These are phyloP conservation scores for Steromphala cineraria DNA, from an alignment of 2,888 invertebrate genomes.

Conservation along the genomic window DNA sequence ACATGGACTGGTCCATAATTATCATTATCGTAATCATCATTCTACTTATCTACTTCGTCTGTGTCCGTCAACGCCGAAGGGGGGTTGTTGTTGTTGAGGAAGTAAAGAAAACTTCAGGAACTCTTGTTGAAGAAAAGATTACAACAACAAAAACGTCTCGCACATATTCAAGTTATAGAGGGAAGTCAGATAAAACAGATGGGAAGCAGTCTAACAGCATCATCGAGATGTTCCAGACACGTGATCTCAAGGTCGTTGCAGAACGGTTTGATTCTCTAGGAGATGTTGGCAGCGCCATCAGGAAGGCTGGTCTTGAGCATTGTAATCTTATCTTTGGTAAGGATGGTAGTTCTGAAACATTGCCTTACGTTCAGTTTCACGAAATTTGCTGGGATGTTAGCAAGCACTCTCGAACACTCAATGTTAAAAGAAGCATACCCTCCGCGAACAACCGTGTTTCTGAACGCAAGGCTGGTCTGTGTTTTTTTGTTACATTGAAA, in stretches of 20 bases:
- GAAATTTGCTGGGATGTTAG: too few relatives aligned
- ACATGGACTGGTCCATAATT: background rate
- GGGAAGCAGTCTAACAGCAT: constrained; percentile 22
- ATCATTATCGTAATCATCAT: constrained; percentile 19
- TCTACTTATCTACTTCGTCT: background rate
- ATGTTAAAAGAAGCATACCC: too few relatives aligned
- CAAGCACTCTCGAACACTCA: too few relatives aligned
- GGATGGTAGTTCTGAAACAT: constrained; percentile 15
- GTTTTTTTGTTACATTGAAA: too few relatives aligned
- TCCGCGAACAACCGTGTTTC: too few relatives aligned
- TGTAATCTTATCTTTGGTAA: constrained; percentile 77
- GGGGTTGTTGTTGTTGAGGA: background rate
- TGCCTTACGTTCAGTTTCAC: too few relatives aligned
- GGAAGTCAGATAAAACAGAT: constrained; percentile 20
- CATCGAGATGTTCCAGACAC: background rate
- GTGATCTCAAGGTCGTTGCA: constrained; percentile 46
- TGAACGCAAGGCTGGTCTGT: too few relatives aligned
- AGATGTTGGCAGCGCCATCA: constrained; percentile 72
- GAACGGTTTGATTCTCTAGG: constrained; percentile 72
- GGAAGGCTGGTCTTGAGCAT: constrained; percentile 76
- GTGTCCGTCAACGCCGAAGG: background rate
- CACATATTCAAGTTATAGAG: constrained; percentile 18
- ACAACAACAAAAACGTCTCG: constrained; percentile 21
- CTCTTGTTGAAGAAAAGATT: background rate
- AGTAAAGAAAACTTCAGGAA: background rate